Conservation (phyloP, 1,140 invertebrate genomes). For the Leptinotarsa texana region DNA sequence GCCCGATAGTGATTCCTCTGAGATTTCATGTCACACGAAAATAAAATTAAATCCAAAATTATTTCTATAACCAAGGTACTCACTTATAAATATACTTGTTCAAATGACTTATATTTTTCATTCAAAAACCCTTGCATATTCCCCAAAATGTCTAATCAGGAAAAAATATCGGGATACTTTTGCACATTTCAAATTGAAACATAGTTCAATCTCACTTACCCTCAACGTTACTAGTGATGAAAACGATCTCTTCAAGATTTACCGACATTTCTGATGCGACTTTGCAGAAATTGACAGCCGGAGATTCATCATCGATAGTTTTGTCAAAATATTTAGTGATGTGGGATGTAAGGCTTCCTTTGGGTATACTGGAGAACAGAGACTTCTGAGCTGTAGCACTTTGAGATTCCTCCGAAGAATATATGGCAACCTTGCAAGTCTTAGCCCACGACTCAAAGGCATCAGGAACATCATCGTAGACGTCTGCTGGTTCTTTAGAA, state of each 20-base stretch:
- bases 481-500: conserved; percentile 33
- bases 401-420: conserved; percentile 81
- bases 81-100: too few species aligned
- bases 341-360: conserved; percentile 76
- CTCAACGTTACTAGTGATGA: conserved; percentile 80
- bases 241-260: conserved; percentile 71
- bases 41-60: too few species aligned
- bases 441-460: conserved; percentile 74
- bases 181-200: too few species aligned
- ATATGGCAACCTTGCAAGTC: conserved; percentile 79
- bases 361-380: conserved; percentile 75
- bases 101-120: too few species aligned
- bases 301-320: conserved; percentile 75
- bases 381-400: conserved; percentile 84
- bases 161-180: too few species aligned
- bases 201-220: conserved; percentile 59
- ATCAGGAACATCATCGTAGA: conserved; percentile 82
- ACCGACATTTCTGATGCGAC: conserved; percentile 72
- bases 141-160: too few species aligned
- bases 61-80: too few species aligned
- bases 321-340: conserved; percentile 88
- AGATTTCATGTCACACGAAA: too few species aligned
- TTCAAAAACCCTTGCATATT: too few species aligned
- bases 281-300: conserved; percentile 72
- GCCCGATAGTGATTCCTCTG: too few species aligned